Evolutionary conservation across 2,888 invertebrate species (phyloP).

Genomic region (Nomada ferruginata): DNA sequence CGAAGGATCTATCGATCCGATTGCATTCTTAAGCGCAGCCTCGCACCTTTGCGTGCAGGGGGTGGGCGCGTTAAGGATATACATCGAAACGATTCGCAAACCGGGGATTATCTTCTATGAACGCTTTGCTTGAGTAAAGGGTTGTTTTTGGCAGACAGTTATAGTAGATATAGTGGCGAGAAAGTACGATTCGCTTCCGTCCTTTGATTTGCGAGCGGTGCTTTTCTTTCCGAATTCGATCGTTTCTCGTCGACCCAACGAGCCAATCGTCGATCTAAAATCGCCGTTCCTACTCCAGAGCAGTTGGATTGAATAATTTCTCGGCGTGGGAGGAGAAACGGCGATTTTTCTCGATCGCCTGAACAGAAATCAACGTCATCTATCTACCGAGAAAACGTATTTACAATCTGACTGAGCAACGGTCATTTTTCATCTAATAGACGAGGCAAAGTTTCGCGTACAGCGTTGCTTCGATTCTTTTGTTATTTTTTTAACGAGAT

Average conservation of each 20-base stretch:
- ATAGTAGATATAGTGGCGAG: constrained; percentile 12
- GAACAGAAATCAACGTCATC: not conserved
- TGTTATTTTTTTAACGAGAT: not conserved
- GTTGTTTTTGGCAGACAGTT: constrained; percentile 32
- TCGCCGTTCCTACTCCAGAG: no score
- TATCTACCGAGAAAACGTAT: not conserved
- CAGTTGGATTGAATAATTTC: no score
- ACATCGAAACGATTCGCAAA: no score
- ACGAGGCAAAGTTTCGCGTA: not conserved
- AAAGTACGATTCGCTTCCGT: constrained; percentile 22
- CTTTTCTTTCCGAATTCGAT: constrained; percentile 13
- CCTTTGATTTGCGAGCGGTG: constrained; percentile 39
- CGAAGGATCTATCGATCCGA: not conserved
- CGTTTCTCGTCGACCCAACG: constrained; percentile 10
- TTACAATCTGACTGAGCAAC: not conserved
- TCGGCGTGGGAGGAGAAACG: no score
- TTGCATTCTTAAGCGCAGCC: no score
- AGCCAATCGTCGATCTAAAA: not conserved
- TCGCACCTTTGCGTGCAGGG: no score
- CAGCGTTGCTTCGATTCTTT: not conserved
- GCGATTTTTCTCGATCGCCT: constrained; percentile 1
- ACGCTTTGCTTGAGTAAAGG: constrained; percentile 39
- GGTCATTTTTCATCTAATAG: constrained; percentile 1
- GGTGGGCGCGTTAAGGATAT: no score
- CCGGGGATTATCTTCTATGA: not conserved